A percentile compares a stretch with the other conserved stretches of the same genome.
phyloP scores from a whole-genome alignment of 2,113 vertebrate species.

The Riparia riparia region DNA sequence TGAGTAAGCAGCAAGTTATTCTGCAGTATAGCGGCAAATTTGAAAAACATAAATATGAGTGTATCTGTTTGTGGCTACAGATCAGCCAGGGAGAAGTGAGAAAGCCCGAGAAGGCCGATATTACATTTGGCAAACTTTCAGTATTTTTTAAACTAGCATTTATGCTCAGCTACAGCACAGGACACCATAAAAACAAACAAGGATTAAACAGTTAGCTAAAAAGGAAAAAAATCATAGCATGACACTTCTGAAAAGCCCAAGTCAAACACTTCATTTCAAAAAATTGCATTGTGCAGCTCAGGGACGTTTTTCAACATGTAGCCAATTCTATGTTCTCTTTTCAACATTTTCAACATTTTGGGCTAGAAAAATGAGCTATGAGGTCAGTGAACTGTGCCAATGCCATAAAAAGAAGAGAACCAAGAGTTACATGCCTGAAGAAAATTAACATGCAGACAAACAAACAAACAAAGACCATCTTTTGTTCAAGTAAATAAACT shows the following conservation, averaged over 20 bases:
- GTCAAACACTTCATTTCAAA: background rate
- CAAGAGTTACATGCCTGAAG: background rate
- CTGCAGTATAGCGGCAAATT: background rate
- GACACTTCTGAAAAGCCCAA: background rate
- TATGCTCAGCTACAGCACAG: background rate
- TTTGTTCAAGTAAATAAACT: background rate
- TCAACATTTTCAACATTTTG: background rate
- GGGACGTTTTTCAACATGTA: background rate
- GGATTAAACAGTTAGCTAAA: background rate
- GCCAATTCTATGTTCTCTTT: background rate
- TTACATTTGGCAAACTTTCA: background rate
- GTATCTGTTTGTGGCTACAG: background rate
- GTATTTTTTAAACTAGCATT: background rate
- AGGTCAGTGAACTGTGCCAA: background rate
- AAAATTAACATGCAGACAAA: background rate
- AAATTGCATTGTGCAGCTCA: background rate
- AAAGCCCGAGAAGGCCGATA: background rate
- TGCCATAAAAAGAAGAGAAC: background rate
- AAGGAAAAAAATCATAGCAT: background rate
- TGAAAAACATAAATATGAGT: background rate
- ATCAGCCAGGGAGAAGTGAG: background rate
- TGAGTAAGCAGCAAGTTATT: background rate
- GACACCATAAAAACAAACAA: background rate
- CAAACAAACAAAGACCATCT: background rate
- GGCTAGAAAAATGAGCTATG: background rate